Base-by-base conservation (phyloP, 2,888 invertebrate species). In the Hypena proboscidalis region DNA sequence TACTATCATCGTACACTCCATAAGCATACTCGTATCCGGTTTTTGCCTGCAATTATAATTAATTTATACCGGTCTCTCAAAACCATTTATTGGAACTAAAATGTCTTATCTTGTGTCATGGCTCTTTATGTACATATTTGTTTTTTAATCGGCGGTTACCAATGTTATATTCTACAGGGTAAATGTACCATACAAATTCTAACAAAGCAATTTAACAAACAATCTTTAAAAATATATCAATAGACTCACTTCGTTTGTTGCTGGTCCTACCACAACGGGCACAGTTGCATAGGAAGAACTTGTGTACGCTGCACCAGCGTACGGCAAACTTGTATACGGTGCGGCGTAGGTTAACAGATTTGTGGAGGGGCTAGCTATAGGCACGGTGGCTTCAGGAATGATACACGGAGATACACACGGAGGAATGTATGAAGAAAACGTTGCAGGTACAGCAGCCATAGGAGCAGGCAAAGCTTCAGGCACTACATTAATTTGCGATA, bases 1-100 rank as follows among this genome's bases (percentile, higher is more conserved):
- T 92, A 44, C 83, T 77, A 37, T 89, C 87, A 55, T 93, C 92
- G 52, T 90, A 85, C 1, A 93, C 92, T 19, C 90, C 83, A 58
- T 93, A 92, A 2, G 90, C 89, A 61, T 92, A 92, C 67, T 90
- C 79, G 36, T 89, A 90, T 4, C 77, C 73, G 4, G 65, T 44
- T 6, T 68, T 38, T 5, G 76, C 77, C 88, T 87, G 40, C 15
- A 62, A 53, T n/a, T 6, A 45, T 17, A 57, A 31, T 54, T 26
- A 6, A 17, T 29, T 14, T 7, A 29, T 31, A 22, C 7, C 10
- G 13, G 7, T 2, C 2, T 30, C n/a, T n/a, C n/a, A n/a, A n/a
- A n/a, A n/a, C n/a, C n/a, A n/a, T n/a, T n/a, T n/a, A n/a, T n/a
- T n/a, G n/a, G n/a, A n/a, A n/a, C n/a, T n/a, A n/a, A n/a, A n/a